Evolutionary conservation across 2,888 invertebrate genomes (phyloP), one percentile per base, ranked within the genome.

Genomic region (Amphimallon solstitiale): DNA sequence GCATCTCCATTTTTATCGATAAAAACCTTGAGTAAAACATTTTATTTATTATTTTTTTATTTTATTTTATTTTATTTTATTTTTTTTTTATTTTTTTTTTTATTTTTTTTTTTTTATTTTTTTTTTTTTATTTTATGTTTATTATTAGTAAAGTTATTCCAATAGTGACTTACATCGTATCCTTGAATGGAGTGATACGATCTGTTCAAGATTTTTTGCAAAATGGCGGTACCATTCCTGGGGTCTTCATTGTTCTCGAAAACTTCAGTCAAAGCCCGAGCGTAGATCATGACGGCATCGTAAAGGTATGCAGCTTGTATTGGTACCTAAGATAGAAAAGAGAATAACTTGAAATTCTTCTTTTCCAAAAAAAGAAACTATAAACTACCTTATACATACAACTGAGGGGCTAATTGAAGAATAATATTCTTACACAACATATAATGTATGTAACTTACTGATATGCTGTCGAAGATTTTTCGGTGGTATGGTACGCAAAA

Each of bases 1-100:
- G 95, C 95, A 76, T 97, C 95, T 0, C 96, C 96, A 70, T 92
- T 91, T 2, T 86, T 87, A 79, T 97, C 95, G 76, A 97, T 94
- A 73, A 90, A 90, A 7, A 92, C 91, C 92, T 92, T 70, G 10
- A 71, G 59, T 38, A 46, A 46, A 66, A 63, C 7, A 12, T 60
- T 10, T 1, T 4, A 5, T 21, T 15, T 46, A 19, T n/a, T n/a
- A n/a, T n/a, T n/a, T n/a, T n/a, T n/a, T n/a, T n/a, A n/a, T n/a
- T n/a, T n/a, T n/a, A n/a, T n/a, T n/a, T n/a, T n/a, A n/a, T n/a
- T n/a, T n/a, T n/a, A n/a, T n/a, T n/a, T n/a, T n/a, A n/a, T n/a
- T n/a, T n/a, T n/a, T n/a, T n/a, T n/a, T n/a, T n/a, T n/a, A n/a
- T n/a, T n/a, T n/a, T n/a, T n/a, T n/a, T n/a, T n/a, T n/a, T n/a